Base-by-base conservation (phyloP, 2,797 vertebrate genomes). In the Eptatretus atami region DNA sequence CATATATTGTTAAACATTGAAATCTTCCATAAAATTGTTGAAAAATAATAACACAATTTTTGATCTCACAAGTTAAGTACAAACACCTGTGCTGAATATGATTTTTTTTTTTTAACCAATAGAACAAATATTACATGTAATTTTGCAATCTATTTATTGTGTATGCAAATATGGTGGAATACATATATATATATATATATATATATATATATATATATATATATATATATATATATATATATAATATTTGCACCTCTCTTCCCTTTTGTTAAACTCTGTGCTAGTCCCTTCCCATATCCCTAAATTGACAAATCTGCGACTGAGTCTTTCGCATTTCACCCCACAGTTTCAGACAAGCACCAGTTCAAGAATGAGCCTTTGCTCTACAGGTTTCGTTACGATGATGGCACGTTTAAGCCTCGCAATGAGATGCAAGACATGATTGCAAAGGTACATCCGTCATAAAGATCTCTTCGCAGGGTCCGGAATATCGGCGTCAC, bases 291-390 rank as follows among this genome's bases (percentile, higher is more conserved):
- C 69, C 31, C 4, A 44, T 44, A 44, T 44, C 31, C 31, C 3
- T 44, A 8, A 44, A 44, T 44, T 44, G 31, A 3, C 6, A 44
- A 44, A 44, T 44, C 31, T 44, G 31, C 4, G 1, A 8, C 31
- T 44, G 31, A 44, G 31, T 44, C 31, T 44, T 44, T 44, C 31
- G 3, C 31, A 44, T 44, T 44, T 44, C 31, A 44, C 6, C 31
- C 31, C 75, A 66, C 69, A 98, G 92, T 98, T 73, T 93, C 90
- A 44, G 92, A 98, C 74, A 98, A 92, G 69, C 92, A 98, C 70
- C 92, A 98, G 73, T 98, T 98, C 73, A 94, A 93, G 80, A 96
- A 98, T 0, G 92, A 98, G 69, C 85, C 88, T 73, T 87, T 98
- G 68, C 75, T 98, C 73, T 98, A 98, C 71, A 82, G 92, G 54